Conservation (phyloP, 2,797 vertebrate genomes). For the Sebastes trivittatus region DNA sequence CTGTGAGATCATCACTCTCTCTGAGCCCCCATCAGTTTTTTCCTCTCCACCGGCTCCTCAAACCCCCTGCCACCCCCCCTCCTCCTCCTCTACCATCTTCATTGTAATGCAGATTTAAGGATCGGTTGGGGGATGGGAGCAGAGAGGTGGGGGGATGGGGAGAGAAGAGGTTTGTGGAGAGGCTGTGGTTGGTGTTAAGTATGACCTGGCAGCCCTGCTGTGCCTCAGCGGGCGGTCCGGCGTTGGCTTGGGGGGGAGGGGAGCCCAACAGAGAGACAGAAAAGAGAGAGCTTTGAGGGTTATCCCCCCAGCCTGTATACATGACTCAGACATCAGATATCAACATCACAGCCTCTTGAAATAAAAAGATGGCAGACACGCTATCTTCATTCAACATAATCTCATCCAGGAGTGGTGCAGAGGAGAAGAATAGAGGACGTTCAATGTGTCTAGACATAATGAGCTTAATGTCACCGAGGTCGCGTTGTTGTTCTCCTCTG, state of each 20-base stretch:
- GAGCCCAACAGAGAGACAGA: constrained; percentile 2
- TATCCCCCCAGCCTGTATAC: constrained; percentile 23
- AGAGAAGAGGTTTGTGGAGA: constrained; percentile 44
- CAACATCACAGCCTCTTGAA: constrained; percentile 25
- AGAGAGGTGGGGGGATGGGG: background rate
- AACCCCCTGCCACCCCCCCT: background rate
- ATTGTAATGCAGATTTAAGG: constrained; percentile 78
- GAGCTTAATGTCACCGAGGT: constrained; percentile 69
- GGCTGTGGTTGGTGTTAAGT: constrained; percentile 69
- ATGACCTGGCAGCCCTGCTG: constrained; percentile 70
- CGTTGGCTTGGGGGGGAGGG: constrained; percentile 40
- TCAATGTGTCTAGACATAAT: constrained; percentile 65
- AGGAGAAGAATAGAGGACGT: constrained; percentile 34
- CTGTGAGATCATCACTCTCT: constrained; percentile 67
- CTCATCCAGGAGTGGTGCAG: constrained; percentile 22
- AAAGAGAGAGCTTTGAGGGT: constrained; percentile 50
- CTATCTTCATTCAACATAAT: constrained; percentile 33
- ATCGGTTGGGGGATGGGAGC: constrained; percentile 64
- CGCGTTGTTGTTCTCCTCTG: constrained; percentile 39
- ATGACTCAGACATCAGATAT: constrained; percentile 72
- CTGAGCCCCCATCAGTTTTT: constrained; percentile 20
- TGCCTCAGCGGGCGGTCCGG: constrained; percentile 58
- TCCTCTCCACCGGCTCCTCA: constrained; percentile 11
- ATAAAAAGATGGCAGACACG: constrained; percentile 33
- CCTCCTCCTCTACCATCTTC: constrained; percentile 38